These are phyloP conservation scores for Barnardius zonarius DNA, from an alignment of 2,113 vertebrate species.

Conservation along the genomic window DNA sequence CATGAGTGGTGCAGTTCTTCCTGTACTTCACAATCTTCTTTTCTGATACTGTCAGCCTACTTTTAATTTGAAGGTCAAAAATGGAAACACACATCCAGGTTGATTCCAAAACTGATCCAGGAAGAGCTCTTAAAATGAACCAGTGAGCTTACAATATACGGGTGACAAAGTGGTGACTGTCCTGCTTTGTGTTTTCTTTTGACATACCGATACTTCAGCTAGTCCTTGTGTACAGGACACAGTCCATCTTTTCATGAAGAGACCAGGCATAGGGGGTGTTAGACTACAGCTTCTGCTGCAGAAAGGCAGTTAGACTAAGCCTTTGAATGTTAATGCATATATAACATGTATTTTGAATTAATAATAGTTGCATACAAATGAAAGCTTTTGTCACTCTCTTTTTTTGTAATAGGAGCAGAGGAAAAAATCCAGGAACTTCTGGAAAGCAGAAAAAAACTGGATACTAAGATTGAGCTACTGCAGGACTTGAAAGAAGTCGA, in stretches of 20 bases:
- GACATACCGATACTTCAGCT: fast-evolving
- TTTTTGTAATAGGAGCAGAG: constrained; percentile 49
- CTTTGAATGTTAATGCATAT: fast-evolving
- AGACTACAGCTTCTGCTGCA: neutral
- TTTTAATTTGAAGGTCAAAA: neutral
- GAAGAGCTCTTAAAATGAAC: neutral
- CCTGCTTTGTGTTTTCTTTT: neutral
- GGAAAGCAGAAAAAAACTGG: constrained; percentile 52
- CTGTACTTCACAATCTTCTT: neutral
- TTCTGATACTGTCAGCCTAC: neutral
- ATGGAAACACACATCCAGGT: neutral
- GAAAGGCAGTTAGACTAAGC: neutral
- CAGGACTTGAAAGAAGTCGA: constrained; percentile 42
- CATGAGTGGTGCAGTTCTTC: neutral
- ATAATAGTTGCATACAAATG: neutral
- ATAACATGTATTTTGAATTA: neutral
- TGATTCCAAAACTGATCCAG: neutral
- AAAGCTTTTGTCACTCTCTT: neutral
- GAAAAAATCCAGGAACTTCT: constrained; percentile 58
- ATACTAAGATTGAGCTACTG: constrained; percentile 62
- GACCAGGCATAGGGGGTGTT: fast-evolving
- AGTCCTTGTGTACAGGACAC: too few species aligned
- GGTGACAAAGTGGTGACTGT: neutral
- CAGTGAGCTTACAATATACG: neutral
- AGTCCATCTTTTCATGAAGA: neutral